Base-by-base conservation (phyloP, 2,797 vertebrate genomes). In the Geotrypetes seraphini region DNA sequence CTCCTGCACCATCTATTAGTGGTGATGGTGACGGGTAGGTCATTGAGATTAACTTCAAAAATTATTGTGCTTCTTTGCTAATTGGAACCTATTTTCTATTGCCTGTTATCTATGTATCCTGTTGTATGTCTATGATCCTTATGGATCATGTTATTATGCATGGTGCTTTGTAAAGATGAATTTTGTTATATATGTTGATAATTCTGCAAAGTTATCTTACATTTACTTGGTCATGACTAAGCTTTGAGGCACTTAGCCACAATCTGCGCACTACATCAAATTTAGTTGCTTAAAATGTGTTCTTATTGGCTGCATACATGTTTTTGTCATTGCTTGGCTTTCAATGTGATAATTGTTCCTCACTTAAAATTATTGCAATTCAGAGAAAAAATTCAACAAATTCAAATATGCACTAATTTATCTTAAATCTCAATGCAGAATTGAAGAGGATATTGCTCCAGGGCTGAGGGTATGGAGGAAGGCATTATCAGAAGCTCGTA, bases 1-100 rank as follows among this genome's bases (percentile, higher is more conserved):
- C 93, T 87, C 95, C 94, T 89, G 91, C 96, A 90, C 93, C 92
- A 92, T 98, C 92, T 87, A 72, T 92, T 94, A 97, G 91, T 90
- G 90, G 91, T 96, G 92, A 97, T 92, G 93, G 96, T 92, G 96
- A 99, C 91, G 92, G 96, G 96, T 99, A 99, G 91, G 96, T 99
- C 89, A 92, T 94, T 89, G 86, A 87, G 83, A 82, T 83, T 88
- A 84, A 87, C 84, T 85, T 81, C 69, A 79, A 71, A 75, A 81
- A 79, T 91, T 76, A 91, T 86, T 91, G 84, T 91, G 90, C 88
- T 92, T 88, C 83, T 86, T 86, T 83, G 85, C 87, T 91, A 86
- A 81, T 84, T 85, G 83, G 80, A 88, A 81, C 75, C 69, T 85
- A 84, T 84, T 85, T 84, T 85, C 75, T 83, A 83, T 79, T 85